These are phyloP conservation scores for Drosophila carrolli DNA, from an alignment of 1,140 invertebrate genomes.

Conservation along the genomic window DNA sequence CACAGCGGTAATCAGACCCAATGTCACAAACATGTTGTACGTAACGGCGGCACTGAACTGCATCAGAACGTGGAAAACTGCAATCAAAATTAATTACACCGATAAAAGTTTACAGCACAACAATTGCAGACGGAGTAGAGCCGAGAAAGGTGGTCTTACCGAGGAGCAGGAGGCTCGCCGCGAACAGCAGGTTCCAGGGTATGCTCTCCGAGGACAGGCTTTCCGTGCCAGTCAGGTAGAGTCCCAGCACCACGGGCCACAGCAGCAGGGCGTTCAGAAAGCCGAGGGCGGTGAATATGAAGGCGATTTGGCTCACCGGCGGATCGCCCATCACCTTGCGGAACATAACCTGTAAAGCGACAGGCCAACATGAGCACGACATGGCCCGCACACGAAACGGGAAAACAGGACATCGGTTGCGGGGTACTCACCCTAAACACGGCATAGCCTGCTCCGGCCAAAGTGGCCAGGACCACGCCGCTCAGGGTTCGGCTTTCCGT, in stretches of 20 bases:
- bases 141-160: slow-evolving; percentile 85
- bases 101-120: slow-evolving; percentile 61
- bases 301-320: slow-evolving; percentile 93
- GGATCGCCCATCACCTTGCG: slow-evolving; percentile 96
- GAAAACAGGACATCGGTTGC: neutral
- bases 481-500: slow-evolving; percentile 95
- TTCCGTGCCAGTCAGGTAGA: slow-evolving; percentile 94
- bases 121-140: slow-evolving; percentile 2
- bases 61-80: slow-evolving; percentile 95
- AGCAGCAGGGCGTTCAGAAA: slow-evolving; percentile 92
- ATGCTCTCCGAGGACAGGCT: slow-evolving; percentile 90
- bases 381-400: slow-evolving; percentile 37
- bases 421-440: slow-evolving; percentile 92
- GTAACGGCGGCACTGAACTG: slow-evolving; percentile 96
- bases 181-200: slow-evolving; percentile 92
- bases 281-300: slow-evolving; percentile 95
- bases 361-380: slow-evolving; percentile 49
- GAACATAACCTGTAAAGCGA: slow-evolving; percentile 90
- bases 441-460: slow-evolving; percentile 94
- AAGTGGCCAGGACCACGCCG: slow-evolving; percentile 95
- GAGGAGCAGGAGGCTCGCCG: slow-evolving; percentile 91
- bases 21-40: slow-evolving; percentile 96
- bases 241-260: slow-evolving; percentile 93
- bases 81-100: slow-evolving; percentile 84
- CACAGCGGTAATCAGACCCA: slow-evolving; percentile 95